Base-by-base conservation (phyloP, 2,113 vertebrate species). In the Cinclus mexicanus region DNA sequence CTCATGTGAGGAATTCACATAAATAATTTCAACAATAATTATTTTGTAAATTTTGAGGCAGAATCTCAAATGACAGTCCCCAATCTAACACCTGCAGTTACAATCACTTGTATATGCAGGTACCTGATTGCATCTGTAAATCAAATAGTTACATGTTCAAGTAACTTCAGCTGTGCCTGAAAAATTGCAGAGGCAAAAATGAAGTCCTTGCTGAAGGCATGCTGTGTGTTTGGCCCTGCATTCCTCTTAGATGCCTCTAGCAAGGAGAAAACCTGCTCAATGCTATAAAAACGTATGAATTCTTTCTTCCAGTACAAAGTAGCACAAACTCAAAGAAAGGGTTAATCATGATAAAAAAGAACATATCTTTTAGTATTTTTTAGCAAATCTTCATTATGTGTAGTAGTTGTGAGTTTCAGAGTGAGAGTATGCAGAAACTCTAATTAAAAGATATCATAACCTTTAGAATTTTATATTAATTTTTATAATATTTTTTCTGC, bases 51-150 rank as follows among this genome's bases (percentile, higher is more conserved):
- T 72, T 90, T 77, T 94, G 59, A 93, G 46, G 11, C 35, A 86
- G 84, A 93, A 71, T 80, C 76, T 94, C 82, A 88, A 82, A 81
- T 1, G 6, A 50, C 33, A 77, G 33, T 33, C 29, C 25, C 60
- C 55, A 90, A n/a, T 93, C 78, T 87, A 91, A 95, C 94, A 94
- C 90, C 93, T 93, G 92, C 90, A 80, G 89, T 90, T 88, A 69
- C 55, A 96, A 88, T 86, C 91, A 95, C 82, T 95, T 88, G 57
- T 63, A 72, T 90, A 95, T 88, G 63, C 91, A 93, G 52, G 63
- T 80, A 97, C 24, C 42, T 94, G 94, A 96, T 95, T 97, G 59
- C 93, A 94, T 95, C 93, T 94, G 93, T 94, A 95, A 96, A 96
- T 95, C 84, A 95, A 94, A 88, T 74, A 57, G 39, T 81, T 85